Conservation (phyloP, 2,113 vertebrate genomes). For the Neodon shergylaensis region DNA sequence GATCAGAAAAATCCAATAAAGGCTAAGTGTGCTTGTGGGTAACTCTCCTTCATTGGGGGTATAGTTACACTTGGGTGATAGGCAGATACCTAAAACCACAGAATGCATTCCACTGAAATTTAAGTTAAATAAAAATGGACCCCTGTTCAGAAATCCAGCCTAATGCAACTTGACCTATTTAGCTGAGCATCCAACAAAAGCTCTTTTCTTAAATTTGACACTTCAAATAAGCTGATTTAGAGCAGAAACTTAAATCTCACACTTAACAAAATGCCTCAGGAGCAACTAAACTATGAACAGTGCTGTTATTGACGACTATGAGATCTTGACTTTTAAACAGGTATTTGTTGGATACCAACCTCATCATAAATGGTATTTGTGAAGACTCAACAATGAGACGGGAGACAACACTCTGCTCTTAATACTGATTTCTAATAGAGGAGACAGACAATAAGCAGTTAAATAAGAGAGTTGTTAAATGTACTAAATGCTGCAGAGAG, state of each 20-base stretch:
- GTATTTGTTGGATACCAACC: background rate
- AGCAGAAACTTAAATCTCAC: conserved; percentile 47
- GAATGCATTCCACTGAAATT: conserved; percentile 28
- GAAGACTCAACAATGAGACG: background rate
- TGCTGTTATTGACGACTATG: background rate
- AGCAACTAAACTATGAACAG: conserved; percentile 42
- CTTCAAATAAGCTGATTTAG: conserved; percentile 45
- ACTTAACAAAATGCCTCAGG: background rate
- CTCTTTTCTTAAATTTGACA: conserved; percentile 27
- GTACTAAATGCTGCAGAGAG: background rate
- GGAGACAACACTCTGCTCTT: background rate
- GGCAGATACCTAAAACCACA: conserved; percentile 57
- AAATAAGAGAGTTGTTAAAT: background rate
- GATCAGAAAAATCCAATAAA: conserved; percentile 78
- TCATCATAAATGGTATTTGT: background rate
- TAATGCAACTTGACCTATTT: conserved; percentile 51
- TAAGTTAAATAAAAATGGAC: conserved; percentile 11
- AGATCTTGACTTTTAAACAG: background rate
- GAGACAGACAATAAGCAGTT: background rate
- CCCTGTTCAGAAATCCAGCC: conserved; percentile 51
- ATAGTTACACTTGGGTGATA: conserved; percentile 60
- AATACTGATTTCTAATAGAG: background rate
- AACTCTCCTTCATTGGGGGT: conserved; percentile 65
- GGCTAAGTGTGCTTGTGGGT: conserved; percentile 68
- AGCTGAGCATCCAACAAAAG: background rate